phyloP scores from a whole-genome alignment of 1,140 invertebrate genomes.

The Orussus abietinus region DNA sequence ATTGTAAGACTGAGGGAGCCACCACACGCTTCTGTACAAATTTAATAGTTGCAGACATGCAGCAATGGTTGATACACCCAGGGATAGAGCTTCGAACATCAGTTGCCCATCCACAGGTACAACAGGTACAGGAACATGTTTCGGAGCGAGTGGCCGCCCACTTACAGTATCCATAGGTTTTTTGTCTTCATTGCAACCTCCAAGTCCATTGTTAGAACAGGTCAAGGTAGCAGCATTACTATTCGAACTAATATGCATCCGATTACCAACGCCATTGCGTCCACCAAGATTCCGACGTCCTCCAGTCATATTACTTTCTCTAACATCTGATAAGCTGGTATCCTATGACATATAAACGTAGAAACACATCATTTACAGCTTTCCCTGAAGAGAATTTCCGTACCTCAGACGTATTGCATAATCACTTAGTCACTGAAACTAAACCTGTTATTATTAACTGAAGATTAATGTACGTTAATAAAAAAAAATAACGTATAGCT shows the following conservation, averaged over 20 bases:
- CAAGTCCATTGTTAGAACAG: constrained; percentile 19
- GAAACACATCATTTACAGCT: too few species aligned
- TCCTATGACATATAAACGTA: neutral
- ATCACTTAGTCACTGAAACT: neutral
- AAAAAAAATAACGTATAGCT: neutral
- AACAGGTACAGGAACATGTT: constrained; percentile 81
- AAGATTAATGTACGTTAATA: neutral
- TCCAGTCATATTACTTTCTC: constrained; percentile 33
- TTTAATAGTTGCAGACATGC: constrained; percentile 86
- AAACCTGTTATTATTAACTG: neutral
- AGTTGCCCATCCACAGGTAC: constrained; percentile 79
- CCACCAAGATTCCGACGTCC: constrained; percentile 40
- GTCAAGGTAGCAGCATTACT: constrained; percentile 16
- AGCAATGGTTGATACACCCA: constrained; percentile 74
- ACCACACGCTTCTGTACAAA: constrained; percentile 95
- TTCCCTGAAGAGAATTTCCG: too few species aligned
- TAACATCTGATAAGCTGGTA: neutral
- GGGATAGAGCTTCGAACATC: constrained; percentile 79
- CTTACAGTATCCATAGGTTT: constrained; percentile 29
- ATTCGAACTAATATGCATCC: constrained; percentile 26
- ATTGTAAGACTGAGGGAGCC: constrained; percentile 88
- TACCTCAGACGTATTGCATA: too few species aligned
- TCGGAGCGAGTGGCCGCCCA: constrained; percentile 54
- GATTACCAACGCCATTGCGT: constrained; percentile 27
- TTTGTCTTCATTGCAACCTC: constrained; percentile 33